Base-by-base conservation (phyloP, 2,888 invertebrate species). In the Drosophila bunnanda region DNA sequence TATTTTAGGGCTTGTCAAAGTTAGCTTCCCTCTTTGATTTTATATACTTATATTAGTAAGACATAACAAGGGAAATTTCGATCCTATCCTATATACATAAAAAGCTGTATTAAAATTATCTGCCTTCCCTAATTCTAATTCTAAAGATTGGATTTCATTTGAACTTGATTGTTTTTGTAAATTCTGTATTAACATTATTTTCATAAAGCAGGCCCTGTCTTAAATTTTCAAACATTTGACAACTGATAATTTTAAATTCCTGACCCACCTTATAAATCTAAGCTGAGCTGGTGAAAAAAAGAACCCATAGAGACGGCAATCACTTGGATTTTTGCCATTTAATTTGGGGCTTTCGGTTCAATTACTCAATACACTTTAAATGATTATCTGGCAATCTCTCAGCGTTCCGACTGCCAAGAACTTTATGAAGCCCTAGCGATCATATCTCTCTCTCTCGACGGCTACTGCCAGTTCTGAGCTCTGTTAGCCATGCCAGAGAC, bases 271-370 rank as follows among this genome's bases (percentile, higher is more conserved):
- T 20, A 5, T 32, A 50, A 50, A 20, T 15, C 4, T 2, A 0
- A 6, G 20, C 15, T 20, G 15, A 15, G 20, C 50, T 15, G 15
- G 15, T 20, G 34, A 41, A 32, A 34, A 32, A 28, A 15, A 28
- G 0, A 22, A 22, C 22, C 20, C 32, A 39, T 22, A 39, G 17
- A 39, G 25, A 48, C 30, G 20, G 32, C 66, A 64, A 64, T 65
- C 50, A 34, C 20, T 54, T 48, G 22, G 7, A 25, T 36, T 20
- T 32, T 50, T 70, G 15, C 30, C 48, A 57, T 67, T 65, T 65
- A 66, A 65, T 65, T 65, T 65, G 64, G 34, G 39, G 59, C 34
- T 67, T 66, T 71, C 46, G 72, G 72, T 71, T 71, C 71, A 57
- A 48, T 67, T 58, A 58, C 67, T 67, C 64, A 65, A 67, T 65